Percentiles rank a stretch among this genome's conserved stretches.
Conservation (phyloP, 2,113 vertebrate genomes). For the Brachypodius melanocephalos region DNA sequence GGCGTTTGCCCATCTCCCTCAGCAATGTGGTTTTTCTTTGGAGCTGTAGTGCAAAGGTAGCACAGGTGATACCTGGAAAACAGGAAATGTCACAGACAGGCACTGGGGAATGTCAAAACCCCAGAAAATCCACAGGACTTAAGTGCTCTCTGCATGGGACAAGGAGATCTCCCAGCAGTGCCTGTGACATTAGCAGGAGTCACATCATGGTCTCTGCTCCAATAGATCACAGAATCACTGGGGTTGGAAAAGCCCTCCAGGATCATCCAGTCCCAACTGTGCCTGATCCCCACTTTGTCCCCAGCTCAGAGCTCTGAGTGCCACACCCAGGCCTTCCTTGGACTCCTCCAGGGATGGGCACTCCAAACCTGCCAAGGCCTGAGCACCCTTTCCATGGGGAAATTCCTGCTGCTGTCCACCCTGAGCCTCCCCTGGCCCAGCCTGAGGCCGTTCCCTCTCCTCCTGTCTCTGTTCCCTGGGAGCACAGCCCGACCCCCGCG, state of each 20-base stretch:
- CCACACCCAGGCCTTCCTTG: accelerated
- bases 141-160: neutral
- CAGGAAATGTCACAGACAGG: neutral
- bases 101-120: neutral
- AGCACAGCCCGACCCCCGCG: accelerated
- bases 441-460: neutral
- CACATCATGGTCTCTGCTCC: neutral
- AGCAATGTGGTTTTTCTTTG: neutral
- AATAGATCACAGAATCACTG: neutral
- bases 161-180: neutral
- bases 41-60: neutral
- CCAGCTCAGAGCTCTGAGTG: neutral
- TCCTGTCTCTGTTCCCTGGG: neutral
- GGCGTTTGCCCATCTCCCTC: neutral
- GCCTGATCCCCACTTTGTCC: accelerated
- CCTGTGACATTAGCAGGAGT: neutral
- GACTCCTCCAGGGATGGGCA: accelerated
- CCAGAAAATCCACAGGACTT: neutral
- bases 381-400: accelerated
- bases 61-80: accelerated
- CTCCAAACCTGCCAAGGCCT: accelerated
- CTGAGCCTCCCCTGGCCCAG: neutral
- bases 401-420: accelerated
- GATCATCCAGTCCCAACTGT: neutral
- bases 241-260: neutral